phyloP scores from a whole-genome alignment of 2,888 invertebrate species.

The Caenorhabditis drosophilae region DNA sequence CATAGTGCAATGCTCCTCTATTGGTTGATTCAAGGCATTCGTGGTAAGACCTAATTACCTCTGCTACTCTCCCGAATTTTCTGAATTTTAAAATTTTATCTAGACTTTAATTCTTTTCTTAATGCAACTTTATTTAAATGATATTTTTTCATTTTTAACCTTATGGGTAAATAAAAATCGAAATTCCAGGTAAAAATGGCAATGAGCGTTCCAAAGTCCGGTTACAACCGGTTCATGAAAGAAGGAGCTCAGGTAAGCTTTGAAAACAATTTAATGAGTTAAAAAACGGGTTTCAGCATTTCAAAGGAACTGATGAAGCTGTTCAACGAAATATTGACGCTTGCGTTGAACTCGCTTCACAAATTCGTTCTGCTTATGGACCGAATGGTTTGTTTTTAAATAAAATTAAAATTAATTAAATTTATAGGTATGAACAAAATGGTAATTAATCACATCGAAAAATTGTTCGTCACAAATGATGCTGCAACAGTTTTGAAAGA shows the following conservation, averaged over 20 bases:
- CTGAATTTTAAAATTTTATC: slow-evolving; percentile 17
- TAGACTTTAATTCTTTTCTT: not conserved
- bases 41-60: slow-evolving; percentile 18
- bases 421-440: slow-evolving; percentile 90
- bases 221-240: slow-evolving; percentile 67
- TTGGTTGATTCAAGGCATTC: not conserved
- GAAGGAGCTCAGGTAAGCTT: slow-evolving; percentile 64
- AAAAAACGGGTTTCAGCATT: slow-evolving; percentile 76
- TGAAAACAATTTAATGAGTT: too few relatives aligned
- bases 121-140: not conserved
- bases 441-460: slow-evolving; percentile 98
- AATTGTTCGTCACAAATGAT: slow-evolving; percentile 97
- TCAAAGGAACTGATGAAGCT: slow-evolving; percentile 93
- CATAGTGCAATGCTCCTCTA: not conserved
- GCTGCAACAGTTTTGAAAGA: slow-evolving; percentile 90
- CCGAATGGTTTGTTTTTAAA: slow-evolving; percentile 79
- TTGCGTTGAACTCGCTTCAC: slow-evolving; percentile 91
- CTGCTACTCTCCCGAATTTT: slow-evolving; percentile 25
- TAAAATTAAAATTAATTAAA: slow-evolving; percentile 15
- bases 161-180: not conserved
- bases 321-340: slow-evolving; percentile 91
- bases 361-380: slow-evolving; percentile 91
- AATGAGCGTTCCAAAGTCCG: slow-evolving; percentile 65
- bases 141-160: not conserved
- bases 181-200: slow-evolving; percentile 57